Percentiles rank a stretch among this genome's conserved stretches.
These are phyloP conservation scores for Brienomyrus brachyistius DNA, from an alignment of 2,113 vertebrate species.

Conservation along the genomic window DNA sequence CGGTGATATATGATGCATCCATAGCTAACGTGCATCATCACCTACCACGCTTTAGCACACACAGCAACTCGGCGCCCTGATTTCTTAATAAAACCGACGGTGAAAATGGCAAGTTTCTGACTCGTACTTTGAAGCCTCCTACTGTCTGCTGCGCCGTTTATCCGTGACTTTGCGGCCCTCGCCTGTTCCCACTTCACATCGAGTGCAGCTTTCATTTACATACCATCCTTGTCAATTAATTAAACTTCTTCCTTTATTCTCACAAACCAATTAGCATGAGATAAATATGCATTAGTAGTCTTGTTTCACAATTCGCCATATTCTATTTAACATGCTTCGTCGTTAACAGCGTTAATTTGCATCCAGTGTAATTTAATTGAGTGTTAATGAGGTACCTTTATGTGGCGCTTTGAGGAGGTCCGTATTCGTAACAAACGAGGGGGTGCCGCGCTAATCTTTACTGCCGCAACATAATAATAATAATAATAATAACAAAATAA, in stretches of 20 bases:
- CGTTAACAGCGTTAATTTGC: constrained; percentile 55
- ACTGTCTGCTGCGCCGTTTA: neutral
- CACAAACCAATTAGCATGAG: constrained; percentile 65
- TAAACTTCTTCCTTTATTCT: constrained; percentile 61
- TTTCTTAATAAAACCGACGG: neutral
- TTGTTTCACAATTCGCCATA: constrained; percentile 47
- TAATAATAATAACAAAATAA: neutral
- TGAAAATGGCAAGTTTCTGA: neutral
- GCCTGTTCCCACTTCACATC: constrained; percentile 46
- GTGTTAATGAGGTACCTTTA: constrained; percentile 59
- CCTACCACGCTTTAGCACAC: neutral
- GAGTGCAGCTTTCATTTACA: constrained; percentile 54
- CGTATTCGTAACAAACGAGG: constrained; percentile 16
- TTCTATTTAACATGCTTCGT: constrained; percentile 35
- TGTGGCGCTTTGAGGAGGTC: constrained; percentile 45
- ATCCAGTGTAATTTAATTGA: constrained; percentile 58
- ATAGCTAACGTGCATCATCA: neutral
- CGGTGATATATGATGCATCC: neutral
- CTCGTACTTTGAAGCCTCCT: neutral
- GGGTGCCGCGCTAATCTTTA: neutral
- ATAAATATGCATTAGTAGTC: constrained; percentile 70
- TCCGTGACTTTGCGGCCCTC: neutral
- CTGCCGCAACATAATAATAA: neutral
- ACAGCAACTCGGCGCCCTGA: neutral
- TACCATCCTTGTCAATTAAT: constrained; percentile 65